A percentile compares a stretch with the other conserved stretches of the same genome.
These are phyloP conservation scores for Eidolon dupreanum DNA, from an alignment of 2,797 vertebrate species.

Conservation along the genomic window DNA sequence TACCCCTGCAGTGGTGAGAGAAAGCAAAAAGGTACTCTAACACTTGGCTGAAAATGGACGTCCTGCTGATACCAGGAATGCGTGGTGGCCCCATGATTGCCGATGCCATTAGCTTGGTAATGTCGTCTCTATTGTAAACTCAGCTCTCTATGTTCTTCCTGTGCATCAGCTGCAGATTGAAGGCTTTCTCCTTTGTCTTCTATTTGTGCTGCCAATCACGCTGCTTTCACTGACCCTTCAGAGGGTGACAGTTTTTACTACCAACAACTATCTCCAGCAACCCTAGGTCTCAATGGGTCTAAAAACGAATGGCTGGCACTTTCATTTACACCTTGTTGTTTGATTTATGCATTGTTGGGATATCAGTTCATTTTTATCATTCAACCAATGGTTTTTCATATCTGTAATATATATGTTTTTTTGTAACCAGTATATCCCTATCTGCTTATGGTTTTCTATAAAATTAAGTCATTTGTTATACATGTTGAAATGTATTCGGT, in stretches of 20 bases:
- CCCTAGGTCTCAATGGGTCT: conserved; percentile 76
- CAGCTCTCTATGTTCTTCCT: conserved; percentile 83
- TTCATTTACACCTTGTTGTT: conserved; percentile 76
- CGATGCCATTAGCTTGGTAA: conserved; percentile 88
- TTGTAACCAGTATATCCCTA: neutral
- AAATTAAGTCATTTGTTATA: conserved; percentile 46
- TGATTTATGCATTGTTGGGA: conserved; percentile 63
- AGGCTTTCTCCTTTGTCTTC: conserved; percentile 87
- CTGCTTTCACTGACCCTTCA: conserved; percentile 81
- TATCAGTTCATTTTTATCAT: conserved; percentile 54
- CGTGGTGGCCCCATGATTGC: conserved; percentile 86
- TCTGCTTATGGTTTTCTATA: conserved; percentile 11
- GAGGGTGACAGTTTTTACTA: conserved; percentile 81
- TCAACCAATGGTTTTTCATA: neutral
- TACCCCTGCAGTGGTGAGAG: conserved; percentile 86
- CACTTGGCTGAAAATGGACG: conserved; percentile 87
- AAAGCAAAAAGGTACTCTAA: conserved; percentile 87
- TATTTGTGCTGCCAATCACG: conserved; percentile 86
- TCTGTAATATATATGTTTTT: neutral
- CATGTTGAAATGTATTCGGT: conserved; percentile 42
- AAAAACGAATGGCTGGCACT: conserved; percentile 79
- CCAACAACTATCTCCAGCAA: conserved; percentile 77
- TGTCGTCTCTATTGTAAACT: conserved; percentile 86
- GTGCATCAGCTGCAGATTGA: conserved; percentile 87
- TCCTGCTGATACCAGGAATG: conserved; percentile 86